These are phyloP conservation scores for Ageneiosus marmoratus DNA, from an alignment of 2,113 vertebrate genomes.

Conservation along the genomic window DNA sequence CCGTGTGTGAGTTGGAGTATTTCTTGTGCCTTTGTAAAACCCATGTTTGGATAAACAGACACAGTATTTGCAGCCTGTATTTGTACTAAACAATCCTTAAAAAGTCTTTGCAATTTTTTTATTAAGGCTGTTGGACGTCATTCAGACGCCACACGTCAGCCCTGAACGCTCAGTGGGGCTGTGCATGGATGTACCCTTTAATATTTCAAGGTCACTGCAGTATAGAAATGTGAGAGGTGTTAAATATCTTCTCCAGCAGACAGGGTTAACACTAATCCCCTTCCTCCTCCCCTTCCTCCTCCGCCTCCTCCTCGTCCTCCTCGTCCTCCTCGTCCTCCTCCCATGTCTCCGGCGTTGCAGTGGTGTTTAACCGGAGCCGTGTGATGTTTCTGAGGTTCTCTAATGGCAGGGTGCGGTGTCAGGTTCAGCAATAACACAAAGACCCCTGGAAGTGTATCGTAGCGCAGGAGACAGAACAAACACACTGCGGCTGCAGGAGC, in stretches of 20 bases:
- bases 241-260: slow-evolving; percentile 3
- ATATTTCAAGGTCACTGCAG: background rate
- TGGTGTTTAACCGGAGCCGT: slow-evolving; percentile 28
- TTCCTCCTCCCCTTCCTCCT: too few species aligned
- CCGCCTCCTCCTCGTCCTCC: too few species aligned
- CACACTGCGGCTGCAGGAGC: slow-evolving; percentile 47
- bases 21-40: background rate
- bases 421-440: slow-evolving; percentile 50
- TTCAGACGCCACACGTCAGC: background rate
- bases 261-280: slow-evolving; percentile 12
- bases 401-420: slow-evolving; percentile 53
- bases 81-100: too few species aligned
- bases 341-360: background rate
- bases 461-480: slow-evolving; percentile 59
- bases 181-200: background rate
- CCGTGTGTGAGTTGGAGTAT: background rate
- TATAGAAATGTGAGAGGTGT: slow-evolving; percentile 9
- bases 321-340: too few species aligned
- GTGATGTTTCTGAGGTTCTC: slow-evolving; percentile 24
- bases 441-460: slow-evolving; percentile 58
- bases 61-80: background rate
- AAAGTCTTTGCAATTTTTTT: background rate
- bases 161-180: background rate
- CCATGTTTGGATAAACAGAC: background rate
- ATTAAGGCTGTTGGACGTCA: background rate